Evolutionary conservation across 2,888 invertebrate species (phyloP).

Genomic region (Himalopsyche tibetana): DNA sequence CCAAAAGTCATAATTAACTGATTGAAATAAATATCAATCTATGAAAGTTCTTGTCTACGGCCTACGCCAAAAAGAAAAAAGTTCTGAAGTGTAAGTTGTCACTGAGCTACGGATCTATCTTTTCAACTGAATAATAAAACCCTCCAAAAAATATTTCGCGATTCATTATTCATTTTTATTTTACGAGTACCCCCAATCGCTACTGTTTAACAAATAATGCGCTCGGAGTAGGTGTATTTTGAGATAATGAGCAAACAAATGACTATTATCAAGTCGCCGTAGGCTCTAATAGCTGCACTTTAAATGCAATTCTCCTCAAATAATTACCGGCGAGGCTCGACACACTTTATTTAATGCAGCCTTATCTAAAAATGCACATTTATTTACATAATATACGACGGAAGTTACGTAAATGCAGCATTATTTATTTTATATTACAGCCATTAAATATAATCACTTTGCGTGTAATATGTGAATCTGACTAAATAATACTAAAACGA

Average conservation of each 20-base stretch:
- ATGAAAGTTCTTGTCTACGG: too few species aligned
- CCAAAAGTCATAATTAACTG: too few species aligned
- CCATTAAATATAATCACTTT: conserved; percentile 9
- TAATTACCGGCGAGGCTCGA: conserved; percentile 56
- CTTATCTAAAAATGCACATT: conserved; percentile 55
- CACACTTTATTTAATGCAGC: conserved; percentile 55
- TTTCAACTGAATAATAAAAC: too few species aligned
- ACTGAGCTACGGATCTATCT: too few species aligned
- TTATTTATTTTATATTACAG: background rate
- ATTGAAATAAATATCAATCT: too few species aligned
- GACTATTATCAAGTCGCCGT: conserved; percentile 57
- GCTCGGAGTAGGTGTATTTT: background rate
- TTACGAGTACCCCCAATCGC: background rate
- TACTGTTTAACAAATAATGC: background rate
- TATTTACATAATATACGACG: conserved; percentile 52
- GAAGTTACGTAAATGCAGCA: background rate
- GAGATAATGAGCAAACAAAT: conserved; percentile 60
- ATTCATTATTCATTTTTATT: background rate
- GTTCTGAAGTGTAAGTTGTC: too few species aligned
- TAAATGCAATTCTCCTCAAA: conserved; percentile 57
- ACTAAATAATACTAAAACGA: too few species aligned
- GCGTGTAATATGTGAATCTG: background rate
- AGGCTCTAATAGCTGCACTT: conserved; percentile 60
- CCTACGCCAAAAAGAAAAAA: too few species aligned
- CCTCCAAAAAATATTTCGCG: background rate